phyloP scores from a whole-genome alignment of 2,888 invertebrate genomes.

The Xylophagus ater region DNA sequence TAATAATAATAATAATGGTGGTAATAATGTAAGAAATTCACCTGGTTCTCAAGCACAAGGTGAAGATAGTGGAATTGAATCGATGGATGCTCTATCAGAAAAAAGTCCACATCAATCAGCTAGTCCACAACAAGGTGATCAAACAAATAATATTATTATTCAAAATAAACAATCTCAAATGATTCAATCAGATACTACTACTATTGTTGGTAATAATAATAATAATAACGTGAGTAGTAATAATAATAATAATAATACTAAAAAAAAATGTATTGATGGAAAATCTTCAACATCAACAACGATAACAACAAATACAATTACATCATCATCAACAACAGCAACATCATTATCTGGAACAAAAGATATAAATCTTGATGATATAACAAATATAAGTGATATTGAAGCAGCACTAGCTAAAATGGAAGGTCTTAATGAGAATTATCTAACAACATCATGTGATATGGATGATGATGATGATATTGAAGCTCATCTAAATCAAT shows the following conservation, averaged over 20 bases:
- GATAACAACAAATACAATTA: slow-evolving; percentile 13
- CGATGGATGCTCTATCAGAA: slow-evolving; percentile 88
- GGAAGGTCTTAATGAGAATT: slow-evolving; percentile 40
- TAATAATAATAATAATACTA: too few relatives aligned
- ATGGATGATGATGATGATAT: slow-evolving; percentile 15
- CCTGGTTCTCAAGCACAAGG: slow-evolving; percentile 52
- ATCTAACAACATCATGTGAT: slow-evolving; percentile 22
- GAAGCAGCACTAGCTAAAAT: slow-evolving; percentile 62
- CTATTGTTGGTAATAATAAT: too few relatives aligned
- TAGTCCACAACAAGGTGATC: slow-evolving; percentile 47
- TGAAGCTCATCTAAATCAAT: slow-evolving; percentile 20
- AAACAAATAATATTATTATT: too few relatives aligned
- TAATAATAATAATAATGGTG: not conserved
- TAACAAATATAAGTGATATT: slow-evolving; percentile 51
- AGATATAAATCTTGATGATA: slow-evolving; percentile 29
- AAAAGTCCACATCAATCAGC: slow-evolving; percentile 81
- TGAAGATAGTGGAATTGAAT: slow-evolving; percentile 85
- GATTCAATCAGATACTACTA: too few relatives aligned
- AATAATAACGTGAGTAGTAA: too few relatives aligned
- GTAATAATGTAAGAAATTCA: slow-evolving; percentile 32
- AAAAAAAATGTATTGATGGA: too few relatives aligned
- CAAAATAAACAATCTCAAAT: too few relatives aligned
- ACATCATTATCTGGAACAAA: slow-evolving; percentile 13
- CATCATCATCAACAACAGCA: too few relatives aligned
- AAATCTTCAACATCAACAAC: slow-evolving; percentile 12